These are phyloP conservation scores for Junco hyemalis DNA, from an alignment of 2,113 vertebrate species.

Conservation along the genomic window DNA sequence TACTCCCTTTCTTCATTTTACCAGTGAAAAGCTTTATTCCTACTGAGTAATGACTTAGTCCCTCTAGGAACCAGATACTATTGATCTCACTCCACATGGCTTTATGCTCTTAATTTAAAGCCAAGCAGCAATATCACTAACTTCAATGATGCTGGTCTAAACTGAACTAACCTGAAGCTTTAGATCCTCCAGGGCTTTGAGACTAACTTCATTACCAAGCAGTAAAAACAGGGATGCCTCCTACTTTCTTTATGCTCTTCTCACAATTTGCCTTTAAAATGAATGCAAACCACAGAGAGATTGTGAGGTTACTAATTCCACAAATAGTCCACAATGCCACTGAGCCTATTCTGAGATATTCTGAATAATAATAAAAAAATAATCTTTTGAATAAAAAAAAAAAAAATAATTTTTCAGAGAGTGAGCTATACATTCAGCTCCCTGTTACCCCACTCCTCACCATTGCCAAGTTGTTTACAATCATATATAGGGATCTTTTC, in stretches of 20 bases:
- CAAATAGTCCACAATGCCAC: not conserved
- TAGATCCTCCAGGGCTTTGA: not conserved
- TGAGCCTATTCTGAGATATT: not conserved
- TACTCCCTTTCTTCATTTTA: not conserved
- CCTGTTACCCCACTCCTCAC: not conserved
- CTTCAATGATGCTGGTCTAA: not conserved
- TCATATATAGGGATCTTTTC: not conserved
- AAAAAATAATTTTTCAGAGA: too few relatives aligned
- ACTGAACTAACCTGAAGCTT: not conserved
- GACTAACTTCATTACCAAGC: not conserved
- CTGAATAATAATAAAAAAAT: too few relatives aligned
- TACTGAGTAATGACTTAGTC: not conserved
- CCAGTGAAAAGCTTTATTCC: not conserved
- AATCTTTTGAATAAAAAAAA: too few relatives aligned
- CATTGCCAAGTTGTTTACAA: not conserved
- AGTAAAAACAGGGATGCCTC: not conserved
- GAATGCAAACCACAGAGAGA: not conserved
- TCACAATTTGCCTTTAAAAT: not conserved
- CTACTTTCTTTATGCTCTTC: not conserved
- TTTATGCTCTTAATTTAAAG: slow-evolving; percentile 35
- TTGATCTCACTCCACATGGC: slow-evolving; percentile 11
- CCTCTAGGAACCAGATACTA: not conserved
- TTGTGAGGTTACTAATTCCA: not conserved
- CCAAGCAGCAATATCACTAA: not conserved
- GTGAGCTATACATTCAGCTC: not conserved